Base-by-base conservation (phyloP, 2,797 vertebrate species). In the Pogonophryne albipinna region DNA sequence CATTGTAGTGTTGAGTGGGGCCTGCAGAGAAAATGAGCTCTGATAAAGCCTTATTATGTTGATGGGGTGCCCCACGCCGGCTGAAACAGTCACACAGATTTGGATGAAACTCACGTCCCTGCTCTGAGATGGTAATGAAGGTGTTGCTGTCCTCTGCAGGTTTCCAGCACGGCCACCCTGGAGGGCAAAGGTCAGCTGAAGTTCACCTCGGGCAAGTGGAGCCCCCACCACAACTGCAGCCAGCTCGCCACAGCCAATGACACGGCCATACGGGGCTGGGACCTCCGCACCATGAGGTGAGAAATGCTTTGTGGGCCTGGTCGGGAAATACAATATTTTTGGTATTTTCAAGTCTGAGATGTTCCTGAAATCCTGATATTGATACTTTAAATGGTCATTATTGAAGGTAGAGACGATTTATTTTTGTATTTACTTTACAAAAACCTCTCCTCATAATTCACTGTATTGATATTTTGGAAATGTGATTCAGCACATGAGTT, bases 171-270 rank as follows among this genome's bases (percentile, higher is more conserved):
- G 0, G 68, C 95, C 13, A 95, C 96, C 20, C 93, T 99, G 79
- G 98, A 99, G 93, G 98, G 98, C 42, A 99, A 98, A 93, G 98
- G 98, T 61, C 98, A 99, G 88, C 93, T 99, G 88, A 97, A 94
- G 93, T 99, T 99, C 92, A 99, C 96, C 15, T 95, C 96, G 0
- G 98, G 98, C 52, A 96, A 96, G 72, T 99, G 98, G 98, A 98
- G 97, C 89, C 98, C 98, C 0, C 98, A 99, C 85, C 98, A 99
- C 94, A 98, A 96, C 87, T 97, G 97, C 82, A 97, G 96, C 47
- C 98, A 99, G 92, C 95, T 99, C 74, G 97, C 97, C 87, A 99
- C 98, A 0, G 98, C 98, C 1, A 99, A 96, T 1, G 98, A 99
- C 86, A 98, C 96, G 0, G 83, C 95, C 56, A 95, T 99, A 71